A percentile compares a stretch with the other conserved stretches of the same genome.
These are phyloP conservation scores for Gasterosteus nipponicus DNA, from an alignment of 2,113 vertebrate genomes.

Conservation along the genomic window DNA sequence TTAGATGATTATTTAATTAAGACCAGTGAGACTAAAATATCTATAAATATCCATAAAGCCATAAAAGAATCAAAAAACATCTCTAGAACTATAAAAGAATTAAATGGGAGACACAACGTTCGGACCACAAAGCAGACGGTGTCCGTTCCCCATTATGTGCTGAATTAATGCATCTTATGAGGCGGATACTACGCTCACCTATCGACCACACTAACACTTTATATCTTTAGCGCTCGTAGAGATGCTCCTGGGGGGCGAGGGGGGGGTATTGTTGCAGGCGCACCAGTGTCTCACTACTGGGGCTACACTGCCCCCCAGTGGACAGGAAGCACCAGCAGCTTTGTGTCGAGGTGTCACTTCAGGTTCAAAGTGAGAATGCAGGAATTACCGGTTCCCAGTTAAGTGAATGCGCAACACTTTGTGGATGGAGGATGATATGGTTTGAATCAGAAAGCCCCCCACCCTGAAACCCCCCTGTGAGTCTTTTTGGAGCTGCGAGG, in stretches of 20 bases:
- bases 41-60: not conserved
- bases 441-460: too few relatives aligned
- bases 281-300: conserved; percentile 47
- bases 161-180: not conserved
- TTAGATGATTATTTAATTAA: not conserved
- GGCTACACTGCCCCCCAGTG: conserved; percentile 81
- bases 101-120: too few relatives aligned
- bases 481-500: too few relatives aligned
- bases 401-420: not conserved
- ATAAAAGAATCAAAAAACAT: not conserved
- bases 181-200: not conserved
- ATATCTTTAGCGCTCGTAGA: not conserved
- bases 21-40: not conserved
- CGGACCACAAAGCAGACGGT: too few relatives aligned
- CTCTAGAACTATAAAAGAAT: not conserved
- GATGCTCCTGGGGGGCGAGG: not conserved
- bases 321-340: not conserved
- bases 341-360: not conserved
- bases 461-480: too few relatives aligned
- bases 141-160: not conserved
- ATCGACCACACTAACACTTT: not conserved
- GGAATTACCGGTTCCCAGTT: not conserved
- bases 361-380: not conserved
- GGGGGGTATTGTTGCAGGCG: conserved; percentile 17
- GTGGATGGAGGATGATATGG: too few relatives aligned